A percentile compares a stretch with the other conserved stretches of the same genome.
These are phyloP conservation scores for Tridacna gigas DNA, from an alignment of 2,888 invertebrate species.

Conservation along the genomic window DNA sequence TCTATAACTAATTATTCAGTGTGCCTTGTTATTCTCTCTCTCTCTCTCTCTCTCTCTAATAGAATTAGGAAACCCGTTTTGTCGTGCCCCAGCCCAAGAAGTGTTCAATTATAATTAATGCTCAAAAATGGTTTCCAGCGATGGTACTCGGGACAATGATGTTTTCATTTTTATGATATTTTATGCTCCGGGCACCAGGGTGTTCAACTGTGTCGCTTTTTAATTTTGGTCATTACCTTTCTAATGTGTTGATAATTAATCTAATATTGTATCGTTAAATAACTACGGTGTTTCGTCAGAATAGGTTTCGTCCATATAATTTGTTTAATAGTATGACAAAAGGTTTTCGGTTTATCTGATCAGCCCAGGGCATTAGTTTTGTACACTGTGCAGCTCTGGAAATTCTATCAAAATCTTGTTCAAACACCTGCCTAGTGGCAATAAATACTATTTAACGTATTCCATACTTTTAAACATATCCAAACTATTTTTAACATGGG, in stretches of 20 bases:
- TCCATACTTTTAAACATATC: no score
- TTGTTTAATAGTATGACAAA: constrained; percentile 61
- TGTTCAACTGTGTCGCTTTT: constrained; percentile 9
- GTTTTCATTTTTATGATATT: not conserved
- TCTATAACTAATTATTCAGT: no score
- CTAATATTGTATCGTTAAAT: constrained; percentile 50
- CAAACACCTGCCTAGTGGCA: no score
- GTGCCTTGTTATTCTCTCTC: no score
- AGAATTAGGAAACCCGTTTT: not conserved
- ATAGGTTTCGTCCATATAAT: constrained; percentile 39
- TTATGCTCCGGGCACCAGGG: not conserved
- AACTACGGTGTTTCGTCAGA: constrained; percentile 30
- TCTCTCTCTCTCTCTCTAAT: no score
- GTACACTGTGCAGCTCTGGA: no score
- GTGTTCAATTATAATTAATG: not conserved
- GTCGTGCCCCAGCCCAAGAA: not conserved
- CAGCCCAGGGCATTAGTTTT: constrained; percentile 23
- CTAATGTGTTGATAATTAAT: constrained; percentile 59
- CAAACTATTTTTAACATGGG: no score
- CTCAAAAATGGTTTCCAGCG: constrained; percentile 13
- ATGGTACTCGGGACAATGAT: constrained; percentile 2
- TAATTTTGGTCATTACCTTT: constrained; percentile 40
- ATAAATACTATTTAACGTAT: no score
- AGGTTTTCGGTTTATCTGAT: constrained; percentile 42
- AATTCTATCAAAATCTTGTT: no score